phyloP scores from a whole-genome alignment of 2,797 vertebrate genomes.

The Pagetopsis macropterus region DNA sequence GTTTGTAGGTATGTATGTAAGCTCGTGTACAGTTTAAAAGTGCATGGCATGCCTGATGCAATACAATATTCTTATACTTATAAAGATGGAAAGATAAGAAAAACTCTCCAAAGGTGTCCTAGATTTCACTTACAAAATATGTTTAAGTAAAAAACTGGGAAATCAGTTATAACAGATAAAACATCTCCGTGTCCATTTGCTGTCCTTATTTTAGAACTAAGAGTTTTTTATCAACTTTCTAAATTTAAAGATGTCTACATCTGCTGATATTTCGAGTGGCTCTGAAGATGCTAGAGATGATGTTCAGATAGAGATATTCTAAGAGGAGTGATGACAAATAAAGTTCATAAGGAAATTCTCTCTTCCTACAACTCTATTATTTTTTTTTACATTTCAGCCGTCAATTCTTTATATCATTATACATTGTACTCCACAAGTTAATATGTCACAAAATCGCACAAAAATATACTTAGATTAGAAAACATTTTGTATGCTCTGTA shows the following conservation, averaged over 20 bases:
- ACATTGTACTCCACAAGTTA: not conserved
- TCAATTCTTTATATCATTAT: too few relatives aligned
- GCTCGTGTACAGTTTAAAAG: too few relatives aligned
- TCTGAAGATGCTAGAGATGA: not conserved
- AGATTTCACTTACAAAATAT: not conserved
- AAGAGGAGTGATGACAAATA: not conserved
- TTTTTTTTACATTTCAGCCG: too few relatives aligned
- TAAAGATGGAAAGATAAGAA: not conserved
- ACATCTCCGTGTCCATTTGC: not conserved
- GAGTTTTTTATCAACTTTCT: not conserved
- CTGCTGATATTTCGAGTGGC: not conserved
- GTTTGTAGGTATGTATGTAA: not conserved
- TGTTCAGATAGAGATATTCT: not conserved
- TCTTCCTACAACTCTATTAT: not conserved
- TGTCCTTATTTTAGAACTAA: not conserved
- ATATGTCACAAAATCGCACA: not conserved
- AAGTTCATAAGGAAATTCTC: not conserved
- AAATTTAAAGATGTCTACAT: not conserved
- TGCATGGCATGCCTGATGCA: not conserved
- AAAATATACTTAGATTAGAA: too few relatives aligned
- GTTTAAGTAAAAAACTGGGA: not conserved
- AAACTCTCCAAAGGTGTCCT: not conserved
- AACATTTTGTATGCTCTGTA: too few relatives aligned
- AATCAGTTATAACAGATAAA: not conserved
- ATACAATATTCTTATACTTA: not conserved